These are phyloP conservation scores for Drosophila nigricruria DNA, from an alignment of 2,888 invertebrate species.

Conservation along the genomic window DNA sequence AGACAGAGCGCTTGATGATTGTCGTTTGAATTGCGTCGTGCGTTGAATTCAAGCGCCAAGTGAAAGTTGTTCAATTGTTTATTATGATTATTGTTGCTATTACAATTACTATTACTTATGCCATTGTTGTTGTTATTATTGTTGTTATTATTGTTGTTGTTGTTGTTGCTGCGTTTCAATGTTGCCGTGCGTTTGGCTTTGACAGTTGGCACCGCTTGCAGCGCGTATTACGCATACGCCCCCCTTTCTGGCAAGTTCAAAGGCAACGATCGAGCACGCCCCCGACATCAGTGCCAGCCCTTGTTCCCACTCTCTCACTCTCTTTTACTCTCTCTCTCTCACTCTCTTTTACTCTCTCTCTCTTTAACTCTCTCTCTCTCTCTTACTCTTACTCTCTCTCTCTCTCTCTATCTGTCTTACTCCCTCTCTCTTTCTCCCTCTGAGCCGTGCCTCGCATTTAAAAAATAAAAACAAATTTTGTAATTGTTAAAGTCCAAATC, in stretches of 20 bases:
- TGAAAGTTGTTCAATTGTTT: constrained; percentile 83
- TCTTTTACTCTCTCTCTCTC: not conserved
- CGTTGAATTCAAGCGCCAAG: constrained; percentile 83
- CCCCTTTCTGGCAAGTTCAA: constrained; percentile 47
- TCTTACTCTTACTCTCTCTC: not conserved
- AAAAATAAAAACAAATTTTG: constrained; percentile 30
- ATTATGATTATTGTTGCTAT: constrained; percentile 71
- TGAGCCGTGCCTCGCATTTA: constrained; percentile 39
- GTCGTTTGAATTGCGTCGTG: constrained; percentile 78
- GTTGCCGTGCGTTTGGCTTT: constrained; percentile 13
- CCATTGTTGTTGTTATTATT: constrained; percentile 26
- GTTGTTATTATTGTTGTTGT: not conserved
- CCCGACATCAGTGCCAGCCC: not conserved
- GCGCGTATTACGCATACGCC: constrained; percentile 61
- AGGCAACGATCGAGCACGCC: constrained; percentile 38
- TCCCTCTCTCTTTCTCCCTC: not conserved
- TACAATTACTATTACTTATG: constrained; percentile 56
- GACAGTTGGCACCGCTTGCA: constrained; percentile 23
- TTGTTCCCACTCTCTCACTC: not conserved
- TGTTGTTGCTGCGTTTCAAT: too few species aligned
- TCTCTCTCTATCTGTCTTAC: not conserved
- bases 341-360: not conserved
- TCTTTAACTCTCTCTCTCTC: not conserved
- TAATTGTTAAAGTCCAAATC: constrained; percentile 59
- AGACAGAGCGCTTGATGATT: constrained; percentile 31